Base-by-base conservation (phyloP, 2,888 invertebrate genomes). In the Diplolepis rosae region DNA sequence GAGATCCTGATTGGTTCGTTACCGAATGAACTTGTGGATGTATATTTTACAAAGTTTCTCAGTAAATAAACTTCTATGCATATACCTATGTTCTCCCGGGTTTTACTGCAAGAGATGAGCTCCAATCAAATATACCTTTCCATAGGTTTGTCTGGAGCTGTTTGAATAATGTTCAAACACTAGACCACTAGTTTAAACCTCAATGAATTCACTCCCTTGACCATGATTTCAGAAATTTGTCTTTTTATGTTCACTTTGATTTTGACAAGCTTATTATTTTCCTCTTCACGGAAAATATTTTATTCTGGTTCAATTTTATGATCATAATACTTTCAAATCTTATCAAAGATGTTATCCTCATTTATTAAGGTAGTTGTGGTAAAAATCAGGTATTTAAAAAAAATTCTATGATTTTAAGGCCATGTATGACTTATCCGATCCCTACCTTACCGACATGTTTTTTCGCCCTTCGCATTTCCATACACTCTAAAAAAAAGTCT, bases 41-140 rank as follows among this genome's bases (percentile, higher is more conserved):
- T 61, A 39, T 39, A 61, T 61, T 39, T 61, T 39, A 61, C 61
- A 61, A 61, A 61, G 61, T 61, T 61, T 24, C 61, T 61, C n/a
- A n/a, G 39, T 61, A 61, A 61, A 61, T 61, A 61, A n/a, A 61
- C 7, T 24, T 61, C 24, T 22, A n/a, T 35, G 5, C 22, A 24
- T 3, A 27, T 5, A 27, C 24, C 30, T 13, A 22, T 22, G 35
- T 22, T 13, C 24, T 13, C 2, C 5, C 24, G 24, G 22, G 22
- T 24, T 39, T 61, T 39, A 61, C 24, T 22, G 6, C 3, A 11
- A 3, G n/a, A n/a, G 24, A 24, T 61, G 35, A 61, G 39, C 35
- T 39, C 24, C 61, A 39, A 39, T 24, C 61, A 39, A 61, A 61
- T 61, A 45, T 35, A 22, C 24, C 24, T 24, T 24, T 27, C 7